A percentile compares a stretch with the other conserved stretches of the same genome.
Conservation (phyloP, 1,140 invertebrate species). For the Drosophila carrolli region DNA sequence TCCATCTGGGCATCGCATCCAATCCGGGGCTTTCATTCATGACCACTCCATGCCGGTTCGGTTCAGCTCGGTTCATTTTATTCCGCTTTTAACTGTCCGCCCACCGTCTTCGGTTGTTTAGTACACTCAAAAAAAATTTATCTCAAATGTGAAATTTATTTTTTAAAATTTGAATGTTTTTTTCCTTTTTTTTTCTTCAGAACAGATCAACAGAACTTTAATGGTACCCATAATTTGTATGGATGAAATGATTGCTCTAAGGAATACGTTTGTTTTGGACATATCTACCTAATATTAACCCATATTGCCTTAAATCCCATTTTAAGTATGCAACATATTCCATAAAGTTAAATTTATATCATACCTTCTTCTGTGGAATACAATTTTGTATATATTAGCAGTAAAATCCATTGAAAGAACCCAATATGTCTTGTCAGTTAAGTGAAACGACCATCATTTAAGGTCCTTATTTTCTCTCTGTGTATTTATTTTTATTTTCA, state of each 20-base stretch:
- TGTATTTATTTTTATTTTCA: conserved; percentile 4
- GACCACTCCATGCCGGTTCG: conserved; percentile 30
- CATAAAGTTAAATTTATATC: background rate
- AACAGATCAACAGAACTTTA: no score
- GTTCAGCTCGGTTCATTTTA: conserved; percentile 20
- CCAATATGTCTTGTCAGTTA: no score
- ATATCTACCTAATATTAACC: no score
- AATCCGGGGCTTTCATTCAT: conserved; percentile 34
- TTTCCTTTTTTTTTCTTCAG: no score
- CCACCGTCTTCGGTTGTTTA: conserved; percentile 24
- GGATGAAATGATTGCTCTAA: no score
- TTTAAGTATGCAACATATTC: background rate
- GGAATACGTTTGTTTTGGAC: no score
- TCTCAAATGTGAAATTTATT: no score
- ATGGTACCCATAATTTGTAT: no score
- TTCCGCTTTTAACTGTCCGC: conserved; percentile 55
- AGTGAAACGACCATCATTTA: no score
- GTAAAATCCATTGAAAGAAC: no score
- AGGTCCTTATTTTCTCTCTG: background rate
- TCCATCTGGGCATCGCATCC: conserved; percentile 22
- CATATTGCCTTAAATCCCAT: no score
- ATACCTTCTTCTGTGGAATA: background rate
- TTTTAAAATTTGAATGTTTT: no score
- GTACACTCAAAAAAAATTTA: background rate
- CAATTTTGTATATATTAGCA: background rate